Conservation (phyloP, 2,797 vertebrate genomes). For the Etheostoma nigrum region DNA sequence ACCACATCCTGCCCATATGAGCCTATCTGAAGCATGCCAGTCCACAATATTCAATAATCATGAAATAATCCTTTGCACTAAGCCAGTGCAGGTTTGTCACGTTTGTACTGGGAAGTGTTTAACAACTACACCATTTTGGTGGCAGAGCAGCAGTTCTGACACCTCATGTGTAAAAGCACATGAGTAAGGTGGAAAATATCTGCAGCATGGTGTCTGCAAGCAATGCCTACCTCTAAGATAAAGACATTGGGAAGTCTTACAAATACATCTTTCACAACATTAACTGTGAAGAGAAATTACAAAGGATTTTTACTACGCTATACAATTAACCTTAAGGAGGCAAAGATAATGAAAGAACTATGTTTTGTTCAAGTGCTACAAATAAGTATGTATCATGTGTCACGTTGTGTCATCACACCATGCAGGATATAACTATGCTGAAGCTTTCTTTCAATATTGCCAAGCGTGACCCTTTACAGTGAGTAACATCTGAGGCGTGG, state of each 20-base stretch:
- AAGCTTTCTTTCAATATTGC: neutral
- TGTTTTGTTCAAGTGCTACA: neutral
- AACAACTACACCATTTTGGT: neutral
- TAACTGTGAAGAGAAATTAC: neutral
- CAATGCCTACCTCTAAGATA: neutral
- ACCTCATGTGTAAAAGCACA: conserved; percentile 13
- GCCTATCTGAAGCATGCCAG: neutral
- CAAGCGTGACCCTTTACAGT: neutral
- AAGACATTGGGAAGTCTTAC: neutral
- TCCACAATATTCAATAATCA: neutral
- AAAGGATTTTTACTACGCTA: neutral
- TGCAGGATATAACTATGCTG: neutral
- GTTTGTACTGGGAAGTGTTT: neutral
- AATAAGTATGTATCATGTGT: neutral
- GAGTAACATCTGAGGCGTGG: neutral
- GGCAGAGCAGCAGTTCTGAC: neutral
- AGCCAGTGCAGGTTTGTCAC: neutral
- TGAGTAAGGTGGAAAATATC: neutral
- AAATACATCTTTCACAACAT: neutral
- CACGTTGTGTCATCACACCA: neutral
- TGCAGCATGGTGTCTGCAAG: neutral
- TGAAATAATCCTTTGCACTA: neutral
- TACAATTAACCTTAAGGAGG: neutral
- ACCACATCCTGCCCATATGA: neutral
- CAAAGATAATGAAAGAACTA: neutral